phyloP scores from a whole-genome alignment of 2,888 invertebrate species.

The Sinopyrophorus schimmeli region DNA sequence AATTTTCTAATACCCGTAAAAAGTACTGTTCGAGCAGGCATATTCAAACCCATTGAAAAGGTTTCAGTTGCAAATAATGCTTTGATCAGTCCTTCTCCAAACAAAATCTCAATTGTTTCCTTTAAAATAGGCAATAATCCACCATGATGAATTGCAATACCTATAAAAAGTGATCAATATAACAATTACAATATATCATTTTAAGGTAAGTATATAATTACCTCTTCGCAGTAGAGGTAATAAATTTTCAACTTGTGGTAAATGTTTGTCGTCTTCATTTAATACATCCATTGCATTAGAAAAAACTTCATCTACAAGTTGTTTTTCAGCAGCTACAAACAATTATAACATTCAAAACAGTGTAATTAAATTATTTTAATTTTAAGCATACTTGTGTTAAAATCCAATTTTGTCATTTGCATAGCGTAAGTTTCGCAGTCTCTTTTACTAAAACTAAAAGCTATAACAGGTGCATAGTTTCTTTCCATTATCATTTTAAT shows the following conservation, averaged over 20 bases:
- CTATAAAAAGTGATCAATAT: constrained; percentile 20
- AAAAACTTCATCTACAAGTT: constrained; percentile 94
- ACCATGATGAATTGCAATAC: constrained; percentile 99
- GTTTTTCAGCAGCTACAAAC: constrained; percentile 81
- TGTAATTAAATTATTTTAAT: constrained; percentile 5
- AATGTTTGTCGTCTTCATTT: constrained; percentile 87
- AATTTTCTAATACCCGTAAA: constrained; percentile 96
- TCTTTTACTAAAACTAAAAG: constrained; percentile 98
- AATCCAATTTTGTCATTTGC: constrained; percentile 96
- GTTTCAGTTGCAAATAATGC: constrained; percentile 99
- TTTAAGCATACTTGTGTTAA: constrained; percentile 75
- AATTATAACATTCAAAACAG: constrained; percentile 11
- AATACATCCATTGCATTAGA: constrained; percentile 96
- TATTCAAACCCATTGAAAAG: constrained; percentile 99
- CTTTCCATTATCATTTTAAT: constrained; percentile 99
- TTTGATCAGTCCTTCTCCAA: constrained; percentile 97
- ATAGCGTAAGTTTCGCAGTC: constrained; percentile 97
- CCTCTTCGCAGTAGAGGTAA: constrained; percentile 87
- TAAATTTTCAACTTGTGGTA: constrained; percentile 95
- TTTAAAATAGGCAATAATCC: constrained; percentile 94
- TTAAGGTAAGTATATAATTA: constrained; percentile 6
- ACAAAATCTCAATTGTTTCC: constrained; percentile 98
- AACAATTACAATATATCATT: constrained; percentile 3
- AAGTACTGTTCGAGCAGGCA: constrained; percentile 99
- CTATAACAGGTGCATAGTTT: constrained; percentile 96